Evolutionary conservation across 2,113 vertebrate genomes (phyloP), one percentile per base, ranked within the genome.

Genomic region (Cavia aperea): DNA sequence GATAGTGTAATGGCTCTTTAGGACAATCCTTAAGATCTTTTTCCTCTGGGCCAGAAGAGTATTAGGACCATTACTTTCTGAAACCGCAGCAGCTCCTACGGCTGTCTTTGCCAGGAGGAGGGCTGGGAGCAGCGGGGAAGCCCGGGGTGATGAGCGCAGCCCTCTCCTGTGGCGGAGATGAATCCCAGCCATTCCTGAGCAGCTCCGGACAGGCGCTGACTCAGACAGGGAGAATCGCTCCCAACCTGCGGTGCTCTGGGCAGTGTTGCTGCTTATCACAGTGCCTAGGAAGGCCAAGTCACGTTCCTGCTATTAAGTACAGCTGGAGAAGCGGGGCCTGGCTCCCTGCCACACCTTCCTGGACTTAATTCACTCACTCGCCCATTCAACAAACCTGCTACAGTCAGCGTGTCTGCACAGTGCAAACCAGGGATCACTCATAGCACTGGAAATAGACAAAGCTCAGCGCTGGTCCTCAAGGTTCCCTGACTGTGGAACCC

Each of bases 271-370:
- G 83, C 86, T 90, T 87, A 51, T 92, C 94, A 77, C 68, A n/a
- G 94, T 36, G 91, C 93, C 29, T 3, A 92, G 83, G 81, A 95
- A 92, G 95, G 95, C 96, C 97, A 96, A 97, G 96, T 95, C 95
- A 79, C 81, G 66, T 93, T 94, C 94, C 21, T 36, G 10, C 87
- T 9, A 94, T 91, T 96, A 96, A 95, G 82, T 82, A 79, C 95
- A 97, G 96, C 97, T 97, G 97, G 81, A 29, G 21, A 36, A 79
- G 21, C 0, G 0, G 2, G 21, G 51, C 60, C 83, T 73, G 75
- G n/a, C 79, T 91, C 65, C 73, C 73, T 13, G 81, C 89, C 81
- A 26, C 11, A 8, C 39, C 65, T 90, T 75, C 89, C 93, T 94
- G 77, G 65, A 11, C 43, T 89, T 56, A 73, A 66, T 62, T 84